These are phyloP conservation scores for Pemphigus obesinymphae DNA, from an alignment of 1,140 invertebrate species.

Conservation along the genomic window DNA sequence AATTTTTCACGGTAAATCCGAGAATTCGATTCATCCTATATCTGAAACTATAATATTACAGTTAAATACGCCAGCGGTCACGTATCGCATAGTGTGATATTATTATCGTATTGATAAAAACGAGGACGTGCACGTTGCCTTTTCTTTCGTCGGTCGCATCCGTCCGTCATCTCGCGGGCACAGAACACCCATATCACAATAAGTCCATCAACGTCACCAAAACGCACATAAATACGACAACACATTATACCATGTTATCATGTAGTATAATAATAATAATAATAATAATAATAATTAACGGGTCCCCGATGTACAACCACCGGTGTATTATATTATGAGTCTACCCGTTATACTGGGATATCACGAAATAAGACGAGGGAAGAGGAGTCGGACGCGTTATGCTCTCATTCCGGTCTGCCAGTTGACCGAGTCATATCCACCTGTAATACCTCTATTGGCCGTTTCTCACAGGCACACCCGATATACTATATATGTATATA, in stretches of 20 bases:
- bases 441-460: neutral
- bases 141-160: neutral
- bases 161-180: neutral
- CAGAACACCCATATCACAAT: neutral
- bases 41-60: constrained; percentile 4
- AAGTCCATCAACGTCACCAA: neutral
- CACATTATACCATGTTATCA: neutral
- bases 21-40: neutral
- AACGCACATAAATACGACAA: neutral
- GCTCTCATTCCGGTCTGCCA: constrained; percentile 12
- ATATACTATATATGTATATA: neutral
- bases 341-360: no score
- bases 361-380: no score
- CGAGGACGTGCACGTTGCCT: neutral
- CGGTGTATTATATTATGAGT: no score
- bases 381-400: neutral
- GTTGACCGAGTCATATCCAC: neutral
- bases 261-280: no score
- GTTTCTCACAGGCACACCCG: neutral
- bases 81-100: neutral
- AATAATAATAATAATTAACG: neutral
- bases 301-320: neutral
- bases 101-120: neutral
- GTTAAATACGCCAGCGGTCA: neutral
- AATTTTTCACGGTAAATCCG: constrained; percentile 35